phyloP scores from a whole-genome alignment of 1,140 invertebrate species.

The Euglossa dilemma region DNA sequence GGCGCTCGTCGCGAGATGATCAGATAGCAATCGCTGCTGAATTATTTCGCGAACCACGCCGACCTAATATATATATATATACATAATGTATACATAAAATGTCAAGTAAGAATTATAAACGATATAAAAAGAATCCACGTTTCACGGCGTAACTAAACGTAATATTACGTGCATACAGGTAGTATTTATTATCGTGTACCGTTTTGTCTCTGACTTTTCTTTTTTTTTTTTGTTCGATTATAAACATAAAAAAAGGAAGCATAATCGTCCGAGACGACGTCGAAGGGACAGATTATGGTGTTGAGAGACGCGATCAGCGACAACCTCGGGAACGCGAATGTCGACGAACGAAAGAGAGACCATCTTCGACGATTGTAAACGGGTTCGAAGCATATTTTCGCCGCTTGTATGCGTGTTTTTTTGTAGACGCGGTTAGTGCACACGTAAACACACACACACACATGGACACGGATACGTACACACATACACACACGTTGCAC shows the following conservation, averaged over 20 bases:
- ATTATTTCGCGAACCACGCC: conserved; percentile 49
- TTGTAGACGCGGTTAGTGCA: conserved; percentile 8
- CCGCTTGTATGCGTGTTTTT: conserved; percentile 35
- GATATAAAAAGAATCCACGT: conserved; percentile 43
- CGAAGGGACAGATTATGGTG: conserved; percentile 56
- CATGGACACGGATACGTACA: not conserved
- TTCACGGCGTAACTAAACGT: conserved; percentile 56
- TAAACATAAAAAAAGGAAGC: no score
- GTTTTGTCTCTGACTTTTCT: conserved; percentile 83
- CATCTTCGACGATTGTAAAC: not conserved
- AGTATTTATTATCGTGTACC: conserved; percentile 84
- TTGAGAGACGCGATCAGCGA: not conserved
- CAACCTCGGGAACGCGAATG: conserved; percentile 77
- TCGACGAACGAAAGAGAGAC: not conserved
- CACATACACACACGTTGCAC: conserved; percentile 28
- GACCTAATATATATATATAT: conserved; percentile 42
- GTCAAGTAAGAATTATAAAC: conserved; percentile 46
- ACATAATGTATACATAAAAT: conserved; percentile 30
- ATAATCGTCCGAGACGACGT: conserved; percentile 58
- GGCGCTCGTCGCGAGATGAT: conserved; percentile 68
- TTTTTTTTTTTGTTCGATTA: no score
- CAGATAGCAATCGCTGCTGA: not conserved
- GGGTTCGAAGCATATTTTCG: not conserved
- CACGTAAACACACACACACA: not conserved
- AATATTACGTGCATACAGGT: conserved; percentile 75